Base-by-base conservation (phyloP, 2,888 invertebrate species). In the Thelaira solivaga region DNA sequence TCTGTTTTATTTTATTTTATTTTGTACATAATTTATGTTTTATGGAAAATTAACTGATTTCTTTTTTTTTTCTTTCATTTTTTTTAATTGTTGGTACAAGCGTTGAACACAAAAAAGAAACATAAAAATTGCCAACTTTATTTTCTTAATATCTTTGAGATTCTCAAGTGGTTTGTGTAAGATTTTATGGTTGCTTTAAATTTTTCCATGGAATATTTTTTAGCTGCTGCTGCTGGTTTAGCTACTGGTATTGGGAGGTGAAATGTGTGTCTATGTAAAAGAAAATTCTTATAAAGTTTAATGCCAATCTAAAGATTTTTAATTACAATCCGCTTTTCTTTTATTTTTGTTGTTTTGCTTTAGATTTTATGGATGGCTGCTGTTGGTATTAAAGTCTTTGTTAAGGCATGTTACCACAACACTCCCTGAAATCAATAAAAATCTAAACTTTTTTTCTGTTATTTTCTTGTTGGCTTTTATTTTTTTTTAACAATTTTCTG, bases 271-370 rank as follows among this genome's bases (percentile, higher is more conserved):
- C 7, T n/a, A 13, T 16, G 36, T 4, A 4, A 4, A 39, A 59
- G 43, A 61, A 71, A 65, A 64, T 71, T 65, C 65, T 61, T 74
- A 39, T 53, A 78, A 78, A 78, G 26, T 78, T 78, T 69, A 68
- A 71, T 67, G 65, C 78, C 78, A 78, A 78, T 78, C 78, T 71
- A 45, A 74, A 78, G 65, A 78, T 78, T 78, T 78, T 78, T 78
- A 78, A 78, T 78, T 78, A 78, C 78, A 65, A 71, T 74, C 34
- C 59, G 59, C 18, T 62, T 34, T 57, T 68, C n/a, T 16, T 65
- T 31, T 47, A 18, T 64, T 51, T 61, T 71, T 47, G 18, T 36
- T 55, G 22, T 26, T 34, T 13, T 18, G 22, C 34, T 34, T 13
- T 18, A 36, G 45, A 49, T 45, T 61, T 64, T 72, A 29, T 31